phyloP scores from a whole-genome alignment of 1,140 invertebrate species.

The Phymorhynchus buccinoides region DNA sequence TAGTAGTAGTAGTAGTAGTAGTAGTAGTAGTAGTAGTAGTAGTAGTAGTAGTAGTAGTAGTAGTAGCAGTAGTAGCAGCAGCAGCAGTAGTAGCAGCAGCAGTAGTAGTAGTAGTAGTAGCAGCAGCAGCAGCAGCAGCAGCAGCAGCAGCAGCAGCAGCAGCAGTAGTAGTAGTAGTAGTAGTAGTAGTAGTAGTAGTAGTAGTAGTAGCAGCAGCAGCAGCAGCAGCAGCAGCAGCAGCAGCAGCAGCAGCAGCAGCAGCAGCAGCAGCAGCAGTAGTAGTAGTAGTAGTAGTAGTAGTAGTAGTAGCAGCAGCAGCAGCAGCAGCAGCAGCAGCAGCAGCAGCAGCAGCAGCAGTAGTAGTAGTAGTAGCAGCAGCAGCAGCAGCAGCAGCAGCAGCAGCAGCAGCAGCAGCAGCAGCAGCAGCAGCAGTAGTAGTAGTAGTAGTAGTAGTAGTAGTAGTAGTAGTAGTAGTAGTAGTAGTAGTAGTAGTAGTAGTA shows the following conservation, averaged over 20 bases:
- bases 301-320: not conserved
- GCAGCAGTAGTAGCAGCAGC: not conserved
- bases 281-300: constrained; percentile 6
- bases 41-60: constrained; percentile 8
- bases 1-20: not conserved
- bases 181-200: constrained; percentile 29
- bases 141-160: not conserved
- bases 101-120: not conserved
- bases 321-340: not conserved
- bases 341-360: not conserved
- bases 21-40: not conserved
- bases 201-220: constrained; percentile 20
- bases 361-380: constrained; percentile 15
- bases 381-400: not conserved
- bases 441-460: constrained; percentile 27
- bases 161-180: constrained; percentile 25
- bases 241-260: constrained; percentile 5
- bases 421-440: constrained; percentile 22
- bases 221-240: constrained; percentile 17
- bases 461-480: constrained; percentile 28
- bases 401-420: constrained; percentile 12
- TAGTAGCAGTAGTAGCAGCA: not conserved
- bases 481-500: constrained; percentile 24
- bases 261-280: constrained; percentile 14
- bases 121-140: not conserved